phyloP scores from a whole-genome alignment of 2,888 invertebrate species.

The Monoplex corrugatus region DNA sequence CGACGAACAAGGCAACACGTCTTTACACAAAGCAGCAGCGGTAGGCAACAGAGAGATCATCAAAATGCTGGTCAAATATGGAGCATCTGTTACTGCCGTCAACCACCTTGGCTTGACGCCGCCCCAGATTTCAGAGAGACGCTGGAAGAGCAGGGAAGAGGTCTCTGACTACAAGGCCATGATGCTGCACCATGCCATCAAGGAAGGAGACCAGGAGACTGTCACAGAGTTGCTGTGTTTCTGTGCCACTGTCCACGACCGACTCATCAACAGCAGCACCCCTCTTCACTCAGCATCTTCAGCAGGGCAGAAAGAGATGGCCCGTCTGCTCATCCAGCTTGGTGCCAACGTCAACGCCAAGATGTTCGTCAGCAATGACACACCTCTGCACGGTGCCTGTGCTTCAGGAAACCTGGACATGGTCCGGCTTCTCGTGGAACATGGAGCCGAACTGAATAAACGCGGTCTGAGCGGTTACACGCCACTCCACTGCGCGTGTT shows the following conservation, averaged over 20 bases:
- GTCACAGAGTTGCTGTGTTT: not conserved
- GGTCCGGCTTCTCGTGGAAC: not conserved
- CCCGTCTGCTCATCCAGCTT: not conserved
- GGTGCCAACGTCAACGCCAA: constrained; percentile 10
- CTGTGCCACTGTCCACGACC: not conserved
- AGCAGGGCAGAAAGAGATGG: not conserved
- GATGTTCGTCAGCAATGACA: not conserved
- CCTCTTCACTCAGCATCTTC: not conserved
- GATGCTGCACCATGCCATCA: not conserved
- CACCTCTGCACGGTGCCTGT: constrained; percentile 20
- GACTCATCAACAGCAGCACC: not conserved
- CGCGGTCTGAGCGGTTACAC: not conserved
- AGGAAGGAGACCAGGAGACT: not conserved
- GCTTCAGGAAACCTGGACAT: not conserved
- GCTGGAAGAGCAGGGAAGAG: not conserved
- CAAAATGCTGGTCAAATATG: not conserved
- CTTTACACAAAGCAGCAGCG: not conserved
- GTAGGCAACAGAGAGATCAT: not conserved
- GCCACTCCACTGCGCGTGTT: constrained; percentile 10
- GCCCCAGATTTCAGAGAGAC: not conserved
- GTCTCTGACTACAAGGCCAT: too few species aligned
- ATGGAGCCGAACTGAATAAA: not conserved
- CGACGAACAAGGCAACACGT: not conserved
- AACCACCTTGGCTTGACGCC: not conserved
- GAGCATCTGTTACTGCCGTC: not conserved